A percentile compares a stretch with the other conserved stretches of the same genome.
These are phyloP conservation scores for Penelope pileata DNA, from an alignment of 2,113 vertebrate species.

Conservation along the genomic window DNA sequence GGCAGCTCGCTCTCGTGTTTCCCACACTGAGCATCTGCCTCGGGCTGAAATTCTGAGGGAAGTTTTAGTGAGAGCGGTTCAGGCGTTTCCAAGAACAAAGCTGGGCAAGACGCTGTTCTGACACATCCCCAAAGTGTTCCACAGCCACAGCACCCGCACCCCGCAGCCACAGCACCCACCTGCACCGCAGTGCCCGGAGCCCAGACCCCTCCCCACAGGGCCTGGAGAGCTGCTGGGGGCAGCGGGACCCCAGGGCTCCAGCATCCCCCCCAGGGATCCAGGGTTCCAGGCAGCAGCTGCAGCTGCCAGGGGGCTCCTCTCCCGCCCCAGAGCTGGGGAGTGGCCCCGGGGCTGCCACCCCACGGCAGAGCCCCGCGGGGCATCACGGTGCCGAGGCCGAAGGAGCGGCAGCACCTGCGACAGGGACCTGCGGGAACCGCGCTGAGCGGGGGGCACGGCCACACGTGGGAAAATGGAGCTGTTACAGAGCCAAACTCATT, in stretches of 20 bases:
- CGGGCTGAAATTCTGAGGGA: conserved; percentile 25
- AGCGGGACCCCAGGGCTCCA: neutral
- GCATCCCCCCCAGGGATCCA: neutral
- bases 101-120: neutral
- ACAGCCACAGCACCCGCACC: accelerated
- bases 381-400: too few species aligned
- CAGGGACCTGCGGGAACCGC: neutral
- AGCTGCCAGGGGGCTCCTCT: neutral
- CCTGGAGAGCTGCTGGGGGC: accelerated
- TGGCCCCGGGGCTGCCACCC: too few species aligned
- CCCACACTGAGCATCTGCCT: neutral
- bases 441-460: neutral
- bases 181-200: neutral
- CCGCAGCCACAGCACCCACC: too few species aligned
- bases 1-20: neutral
- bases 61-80: conserved; percentile 19
- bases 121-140: neutral
- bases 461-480: neutral
- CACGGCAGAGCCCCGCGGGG: too few species aligned
- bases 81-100: conserved; percentile 14
- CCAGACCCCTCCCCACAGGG: neutral
- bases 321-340: neutral
- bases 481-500: neutral
- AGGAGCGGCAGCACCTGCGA: too few species aligned
- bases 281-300: neutral